Percentiles rank a stretch among this genome's conserved stretches.
Evolutionary conservation across 1,140 invertebrate genomes (phyloP).

Genomic region (Acromyrmex echinatior): DNA sequence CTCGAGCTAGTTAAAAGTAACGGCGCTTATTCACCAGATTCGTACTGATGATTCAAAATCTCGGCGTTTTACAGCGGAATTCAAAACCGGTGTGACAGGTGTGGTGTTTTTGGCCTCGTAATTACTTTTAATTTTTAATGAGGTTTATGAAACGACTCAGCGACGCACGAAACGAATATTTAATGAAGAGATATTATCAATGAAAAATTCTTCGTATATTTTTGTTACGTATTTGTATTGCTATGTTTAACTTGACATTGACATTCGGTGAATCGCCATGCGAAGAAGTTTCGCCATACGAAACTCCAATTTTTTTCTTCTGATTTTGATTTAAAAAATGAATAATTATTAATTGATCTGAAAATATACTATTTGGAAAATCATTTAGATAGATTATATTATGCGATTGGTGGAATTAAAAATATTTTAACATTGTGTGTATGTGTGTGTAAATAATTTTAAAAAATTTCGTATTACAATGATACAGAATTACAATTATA

Average conservation of each 20-base stretch:
- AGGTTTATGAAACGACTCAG: slow-evolving; percentile 44
- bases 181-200: slow-evolving; percentile 54
- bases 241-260: slow-evolving; percentile 20
- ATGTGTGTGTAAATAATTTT: no score
- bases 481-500: slow-evolving; percentile 11
- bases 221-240: neutral
- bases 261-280: neutral
- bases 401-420: neutral
- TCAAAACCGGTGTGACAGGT: slow-evolving; percentile 57
- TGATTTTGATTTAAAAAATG: neutral
- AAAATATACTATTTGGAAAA: neutral
- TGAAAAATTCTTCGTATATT: slow-evolving; percentile 21
- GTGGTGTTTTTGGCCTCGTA: slow-evolving; percentile 48
- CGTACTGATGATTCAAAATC: slow-evolving; percentile 70
- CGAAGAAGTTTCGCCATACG: neutral
- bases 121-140: slow-evolving; percentile 62
- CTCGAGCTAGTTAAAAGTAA: slow-evolving; percentile 79
- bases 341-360: neutral
- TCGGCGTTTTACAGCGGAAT: slow-evolving; percentile 66
- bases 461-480: neutral
- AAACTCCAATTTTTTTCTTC: neutral
- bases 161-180: slow-evolving; percentile 43
- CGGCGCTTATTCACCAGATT: slow-evolving; percentile 65
- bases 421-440: neutral
- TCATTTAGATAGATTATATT: neutral